Conservation (phyloP, 2,113 vertebrate genomes). For the Jaculus jaculus region DNA sequence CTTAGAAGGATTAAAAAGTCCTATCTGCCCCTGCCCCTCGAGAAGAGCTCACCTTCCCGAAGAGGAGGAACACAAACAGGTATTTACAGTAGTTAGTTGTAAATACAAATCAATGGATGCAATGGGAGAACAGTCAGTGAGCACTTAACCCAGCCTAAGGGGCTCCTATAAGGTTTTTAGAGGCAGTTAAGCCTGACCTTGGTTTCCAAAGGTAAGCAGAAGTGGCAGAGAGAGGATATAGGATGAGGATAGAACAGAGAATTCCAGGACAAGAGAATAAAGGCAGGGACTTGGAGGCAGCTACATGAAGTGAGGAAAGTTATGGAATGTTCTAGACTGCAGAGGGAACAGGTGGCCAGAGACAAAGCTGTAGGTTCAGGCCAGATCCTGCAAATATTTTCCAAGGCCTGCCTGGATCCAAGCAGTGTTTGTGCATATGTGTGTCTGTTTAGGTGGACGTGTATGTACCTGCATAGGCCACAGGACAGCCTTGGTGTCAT, state of each 20-base stretch:
- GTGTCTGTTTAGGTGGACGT: no score
- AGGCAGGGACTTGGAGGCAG: background rate
- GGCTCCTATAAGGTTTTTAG: background rate
- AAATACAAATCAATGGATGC: background rate
- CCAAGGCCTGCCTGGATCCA: background rate
- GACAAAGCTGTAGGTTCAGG: background rate
- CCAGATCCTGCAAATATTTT: background rate
- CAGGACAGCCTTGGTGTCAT: no score
- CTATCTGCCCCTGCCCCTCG: background rate
- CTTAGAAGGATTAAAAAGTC: background rate
- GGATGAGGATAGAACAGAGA: background rate
- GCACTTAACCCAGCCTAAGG: background rate
- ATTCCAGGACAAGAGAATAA: background rate
- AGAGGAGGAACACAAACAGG: background rate
- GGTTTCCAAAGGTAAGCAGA: conserved; percentile 35
- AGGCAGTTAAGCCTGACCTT: conserved; percentile 11
- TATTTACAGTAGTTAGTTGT: conserved; percentile 2
- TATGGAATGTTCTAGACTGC: background rate
- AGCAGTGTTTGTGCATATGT: background rate
- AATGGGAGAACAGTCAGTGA: background rate
- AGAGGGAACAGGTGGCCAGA: background rate
- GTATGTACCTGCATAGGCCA: no score
- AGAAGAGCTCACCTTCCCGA: background rate
- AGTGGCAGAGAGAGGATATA: background rate
- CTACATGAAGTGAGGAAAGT: fast-evolving